Conservation (phyloP, 2,797 vertebrate species). For the Urocyon cinereoargenteus region DNA sequence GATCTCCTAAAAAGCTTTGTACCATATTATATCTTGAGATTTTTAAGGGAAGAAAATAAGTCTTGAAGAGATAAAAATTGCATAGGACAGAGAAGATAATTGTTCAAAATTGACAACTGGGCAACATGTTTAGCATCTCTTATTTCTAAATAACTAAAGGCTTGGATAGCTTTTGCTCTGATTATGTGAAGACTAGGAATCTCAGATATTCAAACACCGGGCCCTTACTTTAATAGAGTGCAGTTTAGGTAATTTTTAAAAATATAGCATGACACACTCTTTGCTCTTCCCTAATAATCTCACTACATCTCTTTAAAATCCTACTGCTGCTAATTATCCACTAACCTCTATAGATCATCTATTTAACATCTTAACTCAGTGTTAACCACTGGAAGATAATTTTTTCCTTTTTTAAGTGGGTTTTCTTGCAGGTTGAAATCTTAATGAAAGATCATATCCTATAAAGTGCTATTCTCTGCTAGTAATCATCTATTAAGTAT, state of each 20-base stretch:
- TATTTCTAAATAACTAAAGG: conserved; percentile 31
- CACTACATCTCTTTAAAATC: background rate
- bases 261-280: background rate
- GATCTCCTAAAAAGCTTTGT: conserved; percentile 34
- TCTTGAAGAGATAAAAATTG: background rate
- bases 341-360: background rate
- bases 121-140: background rate
- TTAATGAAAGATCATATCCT: background rate
- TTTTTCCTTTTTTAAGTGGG: background rate
- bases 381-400: background rate
- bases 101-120: background rate
- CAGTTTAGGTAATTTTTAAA: no score
- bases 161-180: background rate
- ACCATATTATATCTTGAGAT: background rate
- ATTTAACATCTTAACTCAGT: background rate
- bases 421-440: conserved; percentile 58
- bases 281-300: conserved; percentile 7
- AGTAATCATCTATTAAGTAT: background rate
- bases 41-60: conserved; percentile 46
- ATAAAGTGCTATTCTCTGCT: background rate
- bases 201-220: background rate
- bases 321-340: conserved; percentile 25
- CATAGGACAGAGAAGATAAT: background rate
- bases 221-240: background rate
- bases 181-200: conserved; percentile 31